Evolutionary conservation across 2,797 vertebrate genomes (phyloP), one percentile per base, ranked within the genome.

Genomic region (Psittacula derbiana): DNA sequence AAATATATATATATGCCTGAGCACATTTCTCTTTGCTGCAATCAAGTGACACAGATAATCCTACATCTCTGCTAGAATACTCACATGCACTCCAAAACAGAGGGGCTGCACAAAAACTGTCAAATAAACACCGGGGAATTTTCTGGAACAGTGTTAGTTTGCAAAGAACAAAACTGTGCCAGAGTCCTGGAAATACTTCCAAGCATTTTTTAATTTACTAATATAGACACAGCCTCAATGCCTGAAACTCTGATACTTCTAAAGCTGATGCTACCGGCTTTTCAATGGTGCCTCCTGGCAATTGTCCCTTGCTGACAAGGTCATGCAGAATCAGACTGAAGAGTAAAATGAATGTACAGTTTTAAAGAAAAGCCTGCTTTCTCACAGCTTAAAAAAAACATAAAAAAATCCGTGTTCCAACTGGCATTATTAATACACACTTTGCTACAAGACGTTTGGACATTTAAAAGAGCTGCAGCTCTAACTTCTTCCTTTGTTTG

Each of bases 381-480:
- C 76, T 71, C 55, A 90, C 73, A 72, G 80, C 75, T 90, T 4
- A 74, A 78, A 62, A 92, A 76, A 57, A 24, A 25, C 6, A 57
- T 10, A n/a, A 33, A 57, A 87, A 91, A 62, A 41, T 33, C 50
- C 62, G 62, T 86, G 88, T 94, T 96, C 93, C 93, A 95, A 88
- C 69, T 72, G 76, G 93, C 90, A 97, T 95, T 96, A 95, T 95
- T 97, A 97, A 95, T 93, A 96, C 70, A 96, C 55, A 84, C 93
- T 93, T 76, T 97, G 90, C 86, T 88, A 92, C 53, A 94, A 93
- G 71, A 94, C 96, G 83, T 86, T 95, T 96, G 95, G 90, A 76
- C 95, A 94, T 96, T 96, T 92, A 96, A 94, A 96, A 93, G 90
- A 96, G 91, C 78, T 95, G 82, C 93, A 93, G 92, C 83, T 95